These are phyloP conservation scores for Aurelia coerulea DNA, from an alignment of 30 jellyfish, hydroid and myxozoan species.

Conservation along the genomic window DNA sequence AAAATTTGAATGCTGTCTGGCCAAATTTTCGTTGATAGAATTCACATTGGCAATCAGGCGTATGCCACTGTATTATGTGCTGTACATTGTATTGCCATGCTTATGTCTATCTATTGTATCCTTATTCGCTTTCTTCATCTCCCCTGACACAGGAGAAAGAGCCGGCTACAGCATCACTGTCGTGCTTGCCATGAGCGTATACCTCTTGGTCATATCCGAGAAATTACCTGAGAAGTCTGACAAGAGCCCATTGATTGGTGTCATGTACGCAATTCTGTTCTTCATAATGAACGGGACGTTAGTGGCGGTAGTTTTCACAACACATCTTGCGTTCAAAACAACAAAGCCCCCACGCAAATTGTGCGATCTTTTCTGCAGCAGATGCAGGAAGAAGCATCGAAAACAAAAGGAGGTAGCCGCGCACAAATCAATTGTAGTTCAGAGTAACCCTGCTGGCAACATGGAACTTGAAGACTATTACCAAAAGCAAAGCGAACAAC, in stretches of 20 bases:
- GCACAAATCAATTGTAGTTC: too few species aligned
- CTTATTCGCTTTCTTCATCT: constrained; percentile 57
- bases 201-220: constrained; percentile 68
- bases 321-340: constrained; percentile 40
- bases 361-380: constrained; percentile 30
- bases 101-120: constrained; percentile 31
- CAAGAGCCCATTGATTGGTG: constrained; percentile 67
- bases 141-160: constrained; percentile 75
- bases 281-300: constrained; percentile 44
- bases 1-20: constrained; percentile 55
- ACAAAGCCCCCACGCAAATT: constrained; percentile 56
- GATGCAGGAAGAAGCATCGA: constrained; percentile 25
- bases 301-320: constrained; percentile 46
- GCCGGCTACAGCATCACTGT: constrained; percentile 70
- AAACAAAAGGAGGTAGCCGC: not conserved
- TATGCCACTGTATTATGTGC: constrained; percentile 58
- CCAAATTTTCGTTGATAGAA: constrained; percentile 45
- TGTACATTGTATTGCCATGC: constrained; percentile 73
- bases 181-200: constrained; percentile 74
- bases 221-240: constrained; percentile 78
- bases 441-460: not conserved
- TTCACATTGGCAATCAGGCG: constrained; percentile 39
- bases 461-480: not conserved
- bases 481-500: not conserved
- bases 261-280: constrained; percentile 45